These are phyloP conservation scores for Chrysodeixis includens DNA, from an alignment of 2,888 invertebrate species.

Conservation along the genomic window DNA sequence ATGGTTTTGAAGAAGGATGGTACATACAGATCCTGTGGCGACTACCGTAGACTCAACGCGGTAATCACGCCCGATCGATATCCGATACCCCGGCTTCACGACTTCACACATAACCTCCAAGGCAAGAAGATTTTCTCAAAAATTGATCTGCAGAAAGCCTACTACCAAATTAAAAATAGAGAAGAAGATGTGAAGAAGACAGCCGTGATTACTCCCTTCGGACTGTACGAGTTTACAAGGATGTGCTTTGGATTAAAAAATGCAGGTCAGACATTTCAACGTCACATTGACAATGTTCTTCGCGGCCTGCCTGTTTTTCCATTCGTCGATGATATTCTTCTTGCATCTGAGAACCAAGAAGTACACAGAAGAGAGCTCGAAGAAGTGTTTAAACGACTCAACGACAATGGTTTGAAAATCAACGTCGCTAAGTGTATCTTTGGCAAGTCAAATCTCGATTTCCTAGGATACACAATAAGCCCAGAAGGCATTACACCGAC, in stretches of 20 bases:
- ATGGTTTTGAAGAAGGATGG: conserved; percentile 5
- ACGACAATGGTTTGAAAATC: background rate
- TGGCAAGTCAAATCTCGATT: background rate
- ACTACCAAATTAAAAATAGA: no score
- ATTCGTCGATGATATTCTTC: conserved; percentile 24
- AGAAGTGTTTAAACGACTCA: background rate
- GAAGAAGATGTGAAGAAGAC: no score
- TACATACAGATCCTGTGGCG: conserved; percentile 11
- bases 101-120: background rate
- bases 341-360: conserved; percentile 2
- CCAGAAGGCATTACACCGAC: background rate
- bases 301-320: no score
- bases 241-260: conserved; percentile 13
- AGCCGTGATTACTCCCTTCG: no score
- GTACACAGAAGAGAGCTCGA: background rate
- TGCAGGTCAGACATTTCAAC: conserved; percentile 13
- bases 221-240: background rate
- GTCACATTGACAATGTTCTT: no score
- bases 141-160: no score
- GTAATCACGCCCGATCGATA: background rate
- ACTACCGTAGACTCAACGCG: conserved; percentile 7
- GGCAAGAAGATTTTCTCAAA: background rate
- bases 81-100: background rate
- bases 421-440: conserved; percentile 6
- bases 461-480: background rate